Conservation (phyloP, 2,888 invertebrate genomes). For the Dolomedes plantarius region DNA sequence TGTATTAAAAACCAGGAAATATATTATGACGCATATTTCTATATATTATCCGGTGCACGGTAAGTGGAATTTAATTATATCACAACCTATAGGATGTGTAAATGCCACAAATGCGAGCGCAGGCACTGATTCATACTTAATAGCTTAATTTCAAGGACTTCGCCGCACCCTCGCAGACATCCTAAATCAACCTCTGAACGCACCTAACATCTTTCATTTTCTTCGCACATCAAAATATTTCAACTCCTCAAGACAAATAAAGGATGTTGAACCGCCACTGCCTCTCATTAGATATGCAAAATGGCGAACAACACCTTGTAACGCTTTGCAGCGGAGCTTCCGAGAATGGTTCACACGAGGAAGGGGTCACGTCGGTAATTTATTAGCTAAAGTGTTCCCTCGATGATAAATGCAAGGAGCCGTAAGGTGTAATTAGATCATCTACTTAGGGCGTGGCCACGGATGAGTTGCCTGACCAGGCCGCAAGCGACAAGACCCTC, state of each 20-base stretch:
- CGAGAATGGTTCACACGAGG: not conserved
- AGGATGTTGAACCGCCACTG: not conserved
- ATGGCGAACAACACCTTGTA: not conserved
- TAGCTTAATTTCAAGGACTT: too few relatives aligned
- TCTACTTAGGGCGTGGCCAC: slow-evolving; percentile 36
- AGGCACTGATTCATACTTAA: too few relatives aligned
- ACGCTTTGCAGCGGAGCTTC: not conserved
- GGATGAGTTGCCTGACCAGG: not conserved
- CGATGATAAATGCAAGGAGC: slow-evolving; percentile 55
- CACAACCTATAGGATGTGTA: too few relatives aligned
- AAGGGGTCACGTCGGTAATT: slow-evolving; percentile 24
- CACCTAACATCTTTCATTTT: too few relatives aligned
- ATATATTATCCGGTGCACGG: too few relatives aligned
- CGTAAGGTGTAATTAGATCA: slow-evolving; percentile 65
- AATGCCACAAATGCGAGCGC: too few relatives aligned
- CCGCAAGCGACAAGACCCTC: slow-evolving; percentile 15
- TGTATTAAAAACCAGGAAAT: too few relatives aligned
- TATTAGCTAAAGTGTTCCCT: slow-evolving; percentile 39
- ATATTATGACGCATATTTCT: too few relatives aligned
- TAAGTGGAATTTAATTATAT: too few relatives aligned
- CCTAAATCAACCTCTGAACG: too few relatives aligned
- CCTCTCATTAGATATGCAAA: slow-evolving; percentile 4
- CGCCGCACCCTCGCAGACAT: too few relatives aligned
- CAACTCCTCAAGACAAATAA: not conserved
- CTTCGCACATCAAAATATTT: not conserved